A percentile compares a stretch with the other conserved stretches of the same genome.
These are phyloP conservation scores for Piscicola geometra DNA, from an alignment of 2,888 invertebrate species.

Conservation along the genomic window DNA sequence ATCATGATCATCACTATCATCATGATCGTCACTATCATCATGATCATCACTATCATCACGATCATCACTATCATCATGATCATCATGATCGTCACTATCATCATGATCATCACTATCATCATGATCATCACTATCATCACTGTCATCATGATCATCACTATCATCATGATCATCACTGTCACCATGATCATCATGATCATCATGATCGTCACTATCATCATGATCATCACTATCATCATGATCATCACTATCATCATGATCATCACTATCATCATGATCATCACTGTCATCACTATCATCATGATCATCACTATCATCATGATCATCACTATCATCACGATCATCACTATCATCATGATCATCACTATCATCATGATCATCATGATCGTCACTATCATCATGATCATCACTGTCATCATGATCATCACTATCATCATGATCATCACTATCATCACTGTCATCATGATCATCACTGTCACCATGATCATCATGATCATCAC, in stretches of 20 bases:
- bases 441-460: not conserved
- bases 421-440: slow-evolving; percentile 16
- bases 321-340: no score
- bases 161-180: no score
- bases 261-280: slow-evolving; percentile 20
- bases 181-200: slow-evolving; percentile 19
- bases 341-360: slow-evolving; percentile 16
- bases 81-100: no score
- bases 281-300: not conserved
- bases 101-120: no score
- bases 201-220: not conserved
- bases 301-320: slow-evolving; percentile 12
- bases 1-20: slow-evolving; percentile 21
- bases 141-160: no score
- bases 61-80: slow-evolving; percentile 1
- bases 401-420: slow-evolving; percentile 24
- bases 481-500: slow-evolving; percentile 1
- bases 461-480: slow-evolving; percentile 1
- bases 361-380: slow-evolving; percentile 8
- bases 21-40: slow-evolving; percentile 8
- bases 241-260: slow-evolving; percentile 10
- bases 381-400: not conserved
- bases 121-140: no score
- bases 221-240: slow-evolving; percentile 14
- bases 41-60: slow-evolving; percentile 6